Evolutionary conservation across 2,888 invertebrate genomes (phyloP), one percentile per base, ranked within the genome.

Genomic region (Phytoseiulus persimilis): DNA sequence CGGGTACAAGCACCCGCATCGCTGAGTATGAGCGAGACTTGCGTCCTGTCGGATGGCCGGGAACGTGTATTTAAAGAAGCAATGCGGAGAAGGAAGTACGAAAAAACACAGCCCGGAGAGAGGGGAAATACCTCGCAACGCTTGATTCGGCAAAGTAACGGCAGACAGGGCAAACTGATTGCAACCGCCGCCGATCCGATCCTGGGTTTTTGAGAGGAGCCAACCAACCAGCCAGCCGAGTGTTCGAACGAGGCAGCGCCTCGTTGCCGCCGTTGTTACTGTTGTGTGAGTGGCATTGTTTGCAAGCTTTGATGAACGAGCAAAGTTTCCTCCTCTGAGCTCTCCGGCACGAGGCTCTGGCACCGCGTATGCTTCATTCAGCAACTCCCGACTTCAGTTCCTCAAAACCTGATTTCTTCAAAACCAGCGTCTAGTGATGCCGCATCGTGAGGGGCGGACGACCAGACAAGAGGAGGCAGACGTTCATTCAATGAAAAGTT

Each of bases 231-330:
- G 28, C 65, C 28, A 65, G 65, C 65, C 65, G 18, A 65, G 28
- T 2, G 65, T 23, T 23, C 65, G 65, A 65, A 65, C 65, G 65
- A 65, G 9, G 65, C 65, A 65, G 23, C 28, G 28, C 46, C 46
- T 46, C 46, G 6, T 46, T 46, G 46, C 65, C 65, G 65, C 28
- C 18, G 65, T 65, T 65, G 65, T 65, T 65, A 65, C 65, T 28
- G 65, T 65, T 65, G 65, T 65, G 65, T 65, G 65, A 65, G 65
- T 65, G 65, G 65, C 65, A 65, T 65, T 65, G 65, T 65, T 65
- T 65, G 65, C 65, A 65, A 65, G 65, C 65, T 65, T 65, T 65
- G 65, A 65, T 65, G 65, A 65, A 65, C 65, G 65, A 65, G 65
- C 65, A 28, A 65, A 65, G 65, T 65, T 65, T 65, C 65, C 65